Evolutionary conservation across 2,797 vertebrate genomes (phyloP), one percentile per base, ranked within the genome.

Genomic region (Parotocinclus haroldoi): DNA sequence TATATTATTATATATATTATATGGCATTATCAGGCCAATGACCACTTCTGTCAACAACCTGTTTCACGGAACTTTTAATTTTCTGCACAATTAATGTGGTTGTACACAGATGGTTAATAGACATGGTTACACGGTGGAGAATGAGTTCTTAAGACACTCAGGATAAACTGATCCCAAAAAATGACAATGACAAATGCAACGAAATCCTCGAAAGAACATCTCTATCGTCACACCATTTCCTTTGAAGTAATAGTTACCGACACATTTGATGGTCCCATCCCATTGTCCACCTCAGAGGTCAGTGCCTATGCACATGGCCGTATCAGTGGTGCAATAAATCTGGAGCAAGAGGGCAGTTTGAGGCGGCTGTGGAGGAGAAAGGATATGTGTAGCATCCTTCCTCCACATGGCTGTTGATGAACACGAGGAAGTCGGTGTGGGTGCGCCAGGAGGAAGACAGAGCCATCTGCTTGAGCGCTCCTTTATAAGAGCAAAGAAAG

Each of bases 351-450:
- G 19, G 14, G 19, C 40, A 14, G 42, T 62, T 14, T 10, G 18
- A 56, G 37, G 51, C 78, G 74, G 73, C 68, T 73, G 70, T 14
- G 42, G 58, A 66, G 71, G 76, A 72, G 68, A 55, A 56, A 37
- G 73, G 74, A 78, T 63, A 61, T 62, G 51, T 67, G 60, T 14
- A 45, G 59, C 74, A 70, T 80, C 78, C 78, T 78, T 72, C 70
- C 76, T 67, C 59, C 54, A 61, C 60, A 67, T 8, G 18, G 42
- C 74, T 67, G 62, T 71, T 74, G 68, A 72, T 52, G 65, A 74
- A 59, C 73, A 52, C 11, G 13, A 72, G 73, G 76, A 78, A 76
- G 72, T 62, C 64, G 73, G 75, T 54, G 63, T 71, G 68, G 73
- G 71, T 71, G 71, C 58, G 68, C 66, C 64, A 27, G 50, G 27